phyloP scores from a whole-genome alignment of 2,888 invertebrate species.

The Melieria omissa region DNA sequence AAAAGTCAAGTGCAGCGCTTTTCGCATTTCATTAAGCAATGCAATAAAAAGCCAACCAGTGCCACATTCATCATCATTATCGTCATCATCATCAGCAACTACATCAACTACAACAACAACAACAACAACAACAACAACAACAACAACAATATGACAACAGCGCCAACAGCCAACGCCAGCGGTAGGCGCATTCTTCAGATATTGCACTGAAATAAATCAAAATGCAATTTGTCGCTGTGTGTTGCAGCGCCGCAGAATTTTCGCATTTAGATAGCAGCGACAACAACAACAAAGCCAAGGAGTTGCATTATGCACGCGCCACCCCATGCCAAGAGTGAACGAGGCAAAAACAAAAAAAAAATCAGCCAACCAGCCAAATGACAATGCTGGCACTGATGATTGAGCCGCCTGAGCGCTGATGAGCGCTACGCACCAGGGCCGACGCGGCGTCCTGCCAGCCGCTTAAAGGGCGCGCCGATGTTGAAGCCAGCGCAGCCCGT shows the following conservation, averaged over 20 bases:
- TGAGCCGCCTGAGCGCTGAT: conserved; percentile 41
- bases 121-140: background rate
- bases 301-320: background rate
- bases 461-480: conserved; percentile 18
- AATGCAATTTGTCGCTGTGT: conserved; percentile 57
- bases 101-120: conserved; percentile 45
- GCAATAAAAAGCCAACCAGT: conserved; percentile 36
- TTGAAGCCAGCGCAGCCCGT: conserved; percentile 39
- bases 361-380: background rate
- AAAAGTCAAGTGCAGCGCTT: conserved; percentile 33
- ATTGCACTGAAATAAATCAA: conserved; percentile 57
- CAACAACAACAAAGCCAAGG: no score
- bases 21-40: conserved; percentile 42
- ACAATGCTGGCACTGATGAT: conserved; percentile 47
- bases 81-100: conserved; percentile 31
- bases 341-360: background rate
- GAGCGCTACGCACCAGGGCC: conserved; percentile 30
- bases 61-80: conserved; percentile 29
- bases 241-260: conserved; percentile 21
- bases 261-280: conserved; percentile 30
- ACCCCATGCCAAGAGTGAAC: background rate
- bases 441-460: conserved; percentile 16
- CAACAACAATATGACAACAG: conserved; percentile 5
- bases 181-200: conserved; percentile 24
- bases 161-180: conserved; percentile 31